These are phyloP conservation scores for Drosophila formosana DNA, from an alignment of 2,888 invertebrate genomes.

Conservation along the genomic window DNA sequence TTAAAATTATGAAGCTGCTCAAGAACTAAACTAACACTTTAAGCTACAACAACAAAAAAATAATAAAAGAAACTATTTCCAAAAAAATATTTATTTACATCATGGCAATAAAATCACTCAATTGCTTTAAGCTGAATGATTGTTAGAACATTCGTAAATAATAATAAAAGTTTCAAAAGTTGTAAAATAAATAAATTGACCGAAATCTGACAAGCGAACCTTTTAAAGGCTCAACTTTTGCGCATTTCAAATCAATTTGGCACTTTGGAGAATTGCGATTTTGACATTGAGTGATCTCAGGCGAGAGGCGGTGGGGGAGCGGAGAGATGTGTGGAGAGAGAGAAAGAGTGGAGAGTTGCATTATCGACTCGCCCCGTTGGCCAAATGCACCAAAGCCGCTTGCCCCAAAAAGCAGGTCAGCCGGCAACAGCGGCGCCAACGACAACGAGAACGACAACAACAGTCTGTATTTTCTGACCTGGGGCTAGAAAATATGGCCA, in stretches of 20 bases:
- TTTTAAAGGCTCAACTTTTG: not conserved
- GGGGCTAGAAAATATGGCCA: conserved; percentile 15
- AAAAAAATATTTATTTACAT: too few species aligned
- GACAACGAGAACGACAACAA: conserved; percentile 12
- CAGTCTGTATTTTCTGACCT: conserved; percentile 10
- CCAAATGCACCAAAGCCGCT: conserved; percentile 5
- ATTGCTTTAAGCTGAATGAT: too few species aligned
- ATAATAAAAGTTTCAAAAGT: too few species aligned
- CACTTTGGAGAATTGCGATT: not conserved
- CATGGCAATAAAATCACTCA: too few species aligned
- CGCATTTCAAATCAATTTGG: not conserved
- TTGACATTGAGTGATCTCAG: conserved; percentile 1
- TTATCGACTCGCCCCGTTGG: not conserved
- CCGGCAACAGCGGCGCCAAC: conserved; percentile 15
- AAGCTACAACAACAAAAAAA: too few species aligned
- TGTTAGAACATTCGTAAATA: too few species aligned
- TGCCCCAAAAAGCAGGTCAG: conserved; percentile 31
- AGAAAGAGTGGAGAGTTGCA: not conserved
- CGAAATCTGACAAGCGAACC: too few species aligned
- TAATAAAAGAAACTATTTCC: too few species aligned
- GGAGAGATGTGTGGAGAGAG: not conserved
- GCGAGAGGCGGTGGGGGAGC: not conserved
- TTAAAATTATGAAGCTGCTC: too few species aligned
- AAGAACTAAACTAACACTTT: too few species aligned
- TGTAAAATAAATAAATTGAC: too few species aligned